Percentiles rank a stretch among this genome's conserved stretches.
phyloP scores from a whole-genome alignment of 2,888 invertebrate species.

The Caenorhabditis sp. region DNA sequence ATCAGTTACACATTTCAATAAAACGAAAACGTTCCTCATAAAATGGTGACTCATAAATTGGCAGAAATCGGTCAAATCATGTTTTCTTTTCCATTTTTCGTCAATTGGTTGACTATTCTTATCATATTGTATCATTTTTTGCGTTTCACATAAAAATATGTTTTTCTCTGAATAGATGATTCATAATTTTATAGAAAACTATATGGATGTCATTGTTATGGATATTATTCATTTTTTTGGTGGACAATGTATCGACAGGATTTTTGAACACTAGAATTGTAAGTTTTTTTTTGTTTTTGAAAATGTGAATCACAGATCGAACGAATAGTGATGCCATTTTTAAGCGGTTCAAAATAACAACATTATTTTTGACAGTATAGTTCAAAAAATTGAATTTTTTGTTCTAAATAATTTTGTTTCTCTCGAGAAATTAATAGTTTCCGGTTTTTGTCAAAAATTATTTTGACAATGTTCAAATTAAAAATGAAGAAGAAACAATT shows the following conservation, averaged over 20 bases:
- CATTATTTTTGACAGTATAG: no score
- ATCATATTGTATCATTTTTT: background rate
- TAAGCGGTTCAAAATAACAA: no score
- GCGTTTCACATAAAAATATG: background rate
- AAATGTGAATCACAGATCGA: no score
- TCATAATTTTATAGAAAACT: background rate
- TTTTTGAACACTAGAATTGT: constrained; percentile 32
- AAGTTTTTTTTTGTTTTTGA: constrained; percentile 12
- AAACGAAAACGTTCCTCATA: background rate
- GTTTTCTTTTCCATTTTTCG: background rate
- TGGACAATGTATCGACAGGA: constrained; percentile 3
- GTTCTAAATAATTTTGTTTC: no score
- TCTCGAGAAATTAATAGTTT: no score
- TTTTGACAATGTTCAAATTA: no score
- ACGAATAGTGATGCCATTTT: no score
- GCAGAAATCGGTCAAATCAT: background rate
- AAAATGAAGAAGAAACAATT: no score
- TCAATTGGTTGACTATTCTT: background rate
- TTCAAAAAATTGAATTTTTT: no score
- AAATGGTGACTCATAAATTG: background rate
- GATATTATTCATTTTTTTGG: background rate
- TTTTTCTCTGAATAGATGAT: background rate
- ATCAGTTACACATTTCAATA: background rate
- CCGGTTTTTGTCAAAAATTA: no score
- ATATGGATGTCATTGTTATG: background rate